These are phyloP conservation scores for Phasianus colchicus DNA, from an alignment of 2,113 vertebrate genomes.

Conservation along the genomic window DNA sequence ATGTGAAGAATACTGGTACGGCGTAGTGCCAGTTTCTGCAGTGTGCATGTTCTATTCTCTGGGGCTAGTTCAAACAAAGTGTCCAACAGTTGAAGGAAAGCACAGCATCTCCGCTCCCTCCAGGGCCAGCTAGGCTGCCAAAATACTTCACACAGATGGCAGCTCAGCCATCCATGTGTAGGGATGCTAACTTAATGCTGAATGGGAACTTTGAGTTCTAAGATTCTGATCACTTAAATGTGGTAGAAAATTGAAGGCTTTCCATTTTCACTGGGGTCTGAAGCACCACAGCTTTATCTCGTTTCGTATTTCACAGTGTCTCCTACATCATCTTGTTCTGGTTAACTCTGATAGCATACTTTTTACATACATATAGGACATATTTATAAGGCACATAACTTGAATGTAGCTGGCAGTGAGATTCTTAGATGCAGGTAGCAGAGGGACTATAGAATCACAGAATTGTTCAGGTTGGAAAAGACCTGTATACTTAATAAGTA, in stretches of 20 bases:
- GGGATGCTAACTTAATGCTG: not conserved
- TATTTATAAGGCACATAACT: not conserved
- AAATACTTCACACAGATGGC: not conserved
- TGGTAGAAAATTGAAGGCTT: not conserved
- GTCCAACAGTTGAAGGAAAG: not conserved
- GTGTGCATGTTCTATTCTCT: not conserved
- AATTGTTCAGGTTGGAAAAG: too few species aligned
- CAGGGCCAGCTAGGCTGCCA: not conserved
- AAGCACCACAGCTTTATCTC: not conserved
- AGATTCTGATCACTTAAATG: not conserved
- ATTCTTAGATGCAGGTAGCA: not conserved
- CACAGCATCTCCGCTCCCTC: rapidly evolving
- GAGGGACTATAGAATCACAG: not conserved
- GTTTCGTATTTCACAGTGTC: not conserved
- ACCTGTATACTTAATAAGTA: too few species aligned
- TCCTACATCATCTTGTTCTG: not conserved
- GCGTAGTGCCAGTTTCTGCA: not conserved
- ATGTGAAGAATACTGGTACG: not conserved
- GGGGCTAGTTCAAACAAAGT: not conserved
- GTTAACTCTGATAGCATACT: not conserved
- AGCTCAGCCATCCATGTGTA: not conserved
- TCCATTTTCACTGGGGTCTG: not conserved
- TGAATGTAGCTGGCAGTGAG: not conserved
- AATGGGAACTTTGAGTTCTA: not conserved
- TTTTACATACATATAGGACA: not conserved